A percentile compares a stretch with the other conserved stretches of the same genome.
Conservation (phyloP, 2,797 vertebrate species). For the Glyptemys insculpta region DNA sequence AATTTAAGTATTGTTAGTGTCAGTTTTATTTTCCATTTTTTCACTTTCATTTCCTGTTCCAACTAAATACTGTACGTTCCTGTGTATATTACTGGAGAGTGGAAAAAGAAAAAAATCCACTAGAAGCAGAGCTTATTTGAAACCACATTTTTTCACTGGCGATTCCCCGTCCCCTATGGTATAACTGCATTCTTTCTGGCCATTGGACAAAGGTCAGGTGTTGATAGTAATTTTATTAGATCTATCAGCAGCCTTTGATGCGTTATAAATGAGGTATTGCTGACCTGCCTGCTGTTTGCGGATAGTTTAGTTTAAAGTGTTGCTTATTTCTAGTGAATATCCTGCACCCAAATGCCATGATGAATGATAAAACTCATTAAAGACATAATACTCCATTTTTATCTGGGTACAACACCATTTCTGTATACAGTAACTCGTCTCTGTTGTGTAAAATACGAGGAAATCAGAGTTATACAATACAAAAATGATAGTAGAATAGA, state of each 20-base stretch:
- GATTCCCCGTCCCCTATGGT: constrained; percentile 58
- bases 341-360: constrained; percentile 34
- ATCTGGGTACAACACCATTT: constrained; percentile 2
- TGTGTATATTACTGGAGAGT: constrained; percentile 45
- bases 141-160: constrained; percentile 64
- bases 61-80: constrained; percentile 44
- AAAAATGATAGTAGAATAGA: constrained; percentile 45
- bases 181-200: constrained; percentile 71
- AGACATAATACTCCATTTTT: constrained; percentile 50
- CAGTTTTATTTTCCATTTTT: constrained; percentile 68
- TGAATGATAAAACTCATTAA: constrained; percentile 63
- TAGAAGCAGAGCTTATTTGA: constrained; percentile 60
- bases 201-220: constrained; percentile 69
- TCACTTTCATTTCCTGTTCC: constrained; percentile 66
- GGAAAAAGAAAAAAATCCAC: constrained; percentile 44
- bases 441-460: constrained; percentile 55
- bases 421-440: constrained; percentile 36
- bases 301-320: constrained; percentile 64
- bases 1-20: constrained; percentile 68
- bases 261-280: constrained; percentile 62
- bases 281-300: constrained; percentile 35
- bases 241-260: constrained; percentile 69
- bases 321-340: constrained; percentile 60
- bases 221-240: constrained; percentile 72
- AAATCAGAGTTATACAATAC: constrained; percentile 48